Base-by-base conservation (phyloP, 2,797 vertebrate species). In the Aulostomus chinensis region DNA sequence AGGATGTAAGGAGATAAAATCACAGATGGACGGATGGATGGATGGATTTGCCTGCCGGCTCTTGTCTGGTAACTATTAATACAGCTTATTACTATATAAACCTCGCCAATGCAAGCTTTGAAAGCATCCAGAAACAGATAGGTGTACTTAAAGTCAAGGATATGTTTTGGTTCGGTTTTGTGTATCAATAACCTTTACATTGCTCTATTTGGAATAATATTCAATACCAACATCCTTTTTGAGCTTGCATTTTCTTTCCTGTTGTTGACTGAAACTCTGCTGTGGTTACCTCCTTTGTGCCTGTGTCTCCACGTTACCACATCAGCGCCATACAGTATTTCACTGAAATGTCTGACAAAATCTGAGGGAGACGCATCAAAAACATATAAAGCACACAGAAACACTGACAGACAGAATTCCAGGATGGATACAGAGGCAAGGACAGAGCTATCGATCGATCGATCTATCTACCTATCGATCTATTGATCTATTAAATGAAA, bases 261-360 rank as follows among this genome's bases (percentile, higher is more conserved):
- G 48, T 37, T 16, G 3, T 10, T 4, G 50, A 43, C 68, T 61
- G 32, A 26, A 61, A 25, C 58, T 37, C 17, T 16, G 55, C 66
- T 76, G 79, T 29, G 73, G 75, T 71, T 58, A 50, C 71, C 55
- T 60, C 58, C 68, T 39, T 59, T 68, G 70, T 74, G 63, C 17
- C 35, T 6, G 55, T 39, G 40, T 60, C 55, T 32, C 26, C 26
- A 30, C 63, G 38, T 62, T 72, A 73, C 76, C 68, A 58, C 75
- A 62, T 73, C 74, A 76, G 66, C 72, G 64, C 49, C 52, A 58
- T 53, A 24, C 22, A 24, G 8, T 8, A 20, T 71, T 72, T 63
- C 25, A 68, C 50, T 63, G 40, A 43, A 56, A 57, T 28, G 42
- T 38, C 62, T 57, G 28, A 60, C 63, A 55, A 38, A 62, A 48